These are phyloP conservation scores for Furnarius figulus DNA, from an alignment of 2,113 vertebrate genomes.

Conservation along the genomic window DNA sequence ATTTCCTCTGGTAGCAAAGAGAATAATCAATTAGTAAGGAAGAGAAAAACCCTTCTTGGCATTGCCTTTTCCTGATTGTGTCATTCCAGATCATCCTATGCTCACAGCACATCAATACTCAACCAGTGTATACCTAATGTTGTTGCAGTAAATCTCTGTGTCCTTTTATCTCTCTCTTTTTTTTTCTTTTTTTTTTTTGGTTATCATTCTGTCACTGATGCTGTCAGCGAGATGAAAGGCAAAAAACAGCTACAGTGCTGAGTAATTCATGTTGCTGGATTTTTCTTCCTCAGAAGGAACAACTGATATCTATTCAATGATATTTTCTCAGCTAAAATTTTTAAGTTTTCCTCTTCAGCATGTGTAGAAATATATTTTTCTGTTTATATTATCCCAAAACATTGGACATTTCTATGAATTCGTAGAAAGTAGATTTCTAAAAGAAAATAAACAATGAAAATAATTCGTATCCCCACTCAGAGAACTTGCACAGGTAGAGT, in stretches of 20 bases:
- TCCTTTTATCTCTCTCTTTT: slow-evolving; percentile 14
- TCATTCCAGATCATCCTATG: neutral
- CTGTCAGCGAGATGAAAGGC: slow-evolving; percentile 49
- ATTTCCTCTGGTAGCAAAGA: slow-evolving; percentile 43
- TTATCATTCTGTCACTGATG: slow-evolving; percentile 26
- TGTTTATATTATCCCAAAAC: neutral
- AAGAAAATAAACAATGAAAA: neutral
- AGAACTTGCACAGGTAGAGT: neutral
- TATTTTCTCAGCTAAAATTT: slow-evolving; percentile 1
- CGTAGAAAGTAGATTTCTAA: neutral
- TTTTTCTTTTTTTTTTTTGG: neutral
- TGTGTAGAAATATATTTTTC: neutral
- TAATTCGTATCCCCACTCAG: neutral
- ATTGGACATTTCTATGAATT: neutral
- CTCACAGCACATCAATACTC: neutral
- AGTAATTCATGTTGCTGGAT: slow-evolving; percentile 13
- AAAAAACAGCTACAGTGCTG: neutral
- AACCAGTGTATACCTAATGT: neutral
- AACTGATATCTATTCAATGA: neutral
- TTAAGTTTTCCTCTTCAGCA: neutral
- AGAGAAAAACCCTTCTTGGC: slow-evolving; percentile 15
- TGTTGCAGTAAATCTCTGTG: neutral
- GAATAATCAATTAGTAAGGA: slow-evolving; percentile 41
- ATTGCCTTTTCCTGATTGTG: slow-evolving; percentile 41
- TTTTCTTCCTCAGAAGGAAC: neutral